Percentiles rank a stretch among this genome's conserved stretches.
phyloP scores from a whole-genome alignment of 1,140 invertebrate species.

The Onthophagus taurus region DNA sequence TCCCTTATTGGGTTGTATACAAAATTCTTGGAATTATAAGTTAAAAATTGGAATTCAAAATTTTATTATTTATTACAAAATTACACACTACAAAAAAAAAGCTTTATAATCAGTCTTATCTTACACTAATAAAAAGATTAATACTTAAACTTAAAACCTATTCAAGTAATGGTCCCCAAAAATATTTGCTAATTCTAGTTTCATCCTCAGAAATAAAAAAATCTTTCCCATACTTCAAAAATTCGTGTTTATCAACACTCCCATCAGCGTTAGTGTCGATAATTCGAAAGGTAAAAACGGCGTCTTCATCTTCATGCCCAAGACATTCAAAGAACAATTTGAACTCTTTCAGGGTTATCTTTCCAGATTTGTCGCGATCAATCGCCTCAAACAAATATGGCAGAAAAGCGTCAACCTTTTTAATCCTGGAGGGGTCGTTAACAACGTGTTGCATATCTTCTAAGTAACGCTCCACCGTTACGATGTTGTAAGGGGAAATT shows the following conservation, averaged over 20 bases:
- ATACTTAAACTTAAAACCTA: no score
- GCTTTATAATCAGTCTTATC: no score
- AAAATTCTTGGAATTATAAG: no score
- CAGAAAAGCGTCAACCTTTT: constrained; percentile 63
- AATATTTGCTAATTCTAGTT: constrained; percentile 65
- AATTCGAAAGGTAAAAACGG: constrained; percentile 61
- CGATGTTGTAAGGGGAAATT: constrained; percentile 66
- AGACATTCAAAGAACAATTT: constrained; percentile 73
- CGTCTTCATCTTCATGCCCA: constrained; percentile 60
- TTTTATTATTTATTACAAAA: no score
- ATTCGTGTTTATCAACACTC: constrained; percentile 63
- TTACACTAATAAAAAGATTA: no score
- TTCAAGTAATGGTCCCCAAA: constrained; percentile 71
- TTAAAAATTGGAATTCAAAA: no score
- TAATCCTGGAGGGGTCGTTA: constrained; percentile 61
- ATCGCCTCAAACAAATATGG: constrained; percentile 77
- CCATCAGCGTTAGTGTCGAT: constrained; percentile 72
- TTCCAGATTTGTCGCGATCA: constrained; percentile 67
- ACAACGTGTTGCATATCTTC: constrained; percentile 71
- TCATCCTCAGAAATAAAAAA: constrained; percentile 71
- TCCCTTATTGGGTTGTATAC: no score
- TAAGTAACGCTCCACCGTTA: constrained; percentile 70
- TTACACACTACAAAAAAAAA: no score
- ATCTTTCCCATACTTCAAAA: constrained; percentile 66
- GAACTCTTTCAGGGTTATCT: constrained; percentile 70